Conservation (phyloP, 1,140 invertebrate species). For the Tigriopus japonicus region DNA sequence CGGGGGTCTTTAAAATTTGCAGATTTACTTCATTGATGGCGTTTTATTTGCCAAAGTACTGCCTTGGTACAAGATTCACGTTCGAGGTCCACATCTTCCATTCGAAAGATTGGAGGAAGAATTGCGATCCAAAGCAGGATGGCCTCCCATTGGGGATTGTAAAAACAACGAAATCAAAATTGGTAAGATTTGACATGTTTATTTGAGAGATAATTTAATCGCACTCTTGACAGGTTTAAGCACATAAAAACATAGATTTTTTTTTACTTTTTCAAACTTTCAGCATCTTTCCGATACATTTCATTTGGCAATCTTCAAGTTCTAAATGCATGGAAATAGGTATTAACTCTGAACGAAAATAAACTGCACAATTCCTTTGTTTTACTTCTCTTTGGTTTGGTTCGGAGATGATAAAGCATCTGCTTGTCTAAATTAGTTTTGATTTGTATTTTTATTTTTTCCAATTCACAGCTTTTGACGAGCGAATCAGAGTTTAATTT, state of each 20-base stretch:
- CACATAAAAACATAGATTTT: neutral
- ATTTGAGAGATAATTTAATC: neutral
- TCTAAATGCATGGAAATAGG: neutral
- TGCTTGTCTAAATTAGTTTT: too few relatives aligned
- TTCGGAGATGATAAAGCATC: too few relatives aligned
- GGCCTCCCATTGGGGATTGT: slow-evolving; percentile 13
- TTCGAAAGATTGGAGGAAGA: slow-evolving; percentile 12
- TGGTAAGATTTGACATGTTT: neutral
- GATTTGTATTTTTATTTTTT: too few relatives aligned
- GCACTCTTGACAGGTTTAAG: neutral
- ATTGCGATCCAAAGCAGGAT: neutral
- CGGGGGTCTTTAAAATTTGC: neutral
- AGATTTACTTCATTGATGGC: slow-evolving; percentile 12
- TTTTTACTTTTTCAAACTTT: neutral
- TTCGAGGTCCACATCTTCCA: slow-evolving; percentile 11
- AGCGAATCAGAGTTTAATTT: too few relatives aligned
- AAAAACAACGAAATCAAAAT: slow-evolving; percentile 13
- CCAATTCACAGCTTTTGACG: too few relatives aligned
- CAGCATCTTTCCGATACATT: neutral
- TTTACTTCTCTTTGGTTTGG: too few relatives aligned
- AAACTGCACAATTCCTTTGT: neutral
- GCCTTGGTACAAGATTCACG: slow-evolving; percentile 11
- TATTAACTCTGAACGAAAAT: neutral
- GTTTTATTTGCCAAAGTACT: slow-evolving; percentile 12
- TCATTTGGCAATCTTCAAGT: neutral